Base-by-base conservation (phyloP, 1,140 invertebrate genomes). In the Temnothorax nylanderi region DNA sequence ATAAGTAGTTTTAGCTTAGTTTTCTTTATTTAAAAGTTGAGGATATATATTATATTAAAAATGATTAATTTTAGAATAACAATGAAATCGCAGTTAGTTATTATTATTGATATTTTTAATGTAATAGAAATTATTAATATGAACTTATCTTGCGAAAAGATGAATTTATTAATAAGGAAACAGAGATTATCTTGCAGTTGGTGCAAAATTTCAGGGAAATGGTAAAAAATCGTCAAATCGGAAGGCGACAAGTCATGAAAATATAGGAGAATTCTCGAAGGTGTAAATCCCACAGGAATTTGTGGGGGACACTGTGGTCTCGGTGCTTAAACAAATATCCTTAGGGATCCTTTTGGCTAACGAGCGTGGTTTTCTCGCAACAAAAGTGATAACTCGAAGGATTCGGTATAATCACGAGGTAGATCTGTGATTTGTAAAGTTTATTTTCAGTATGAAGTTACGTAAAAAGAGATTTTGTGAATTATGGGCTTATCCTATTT, bases 311-410 rank as follows among this genome's bases (percentile, higher is more conserved):
- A 44, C 21, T 77, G 74, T 32, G 56, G 75, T 77, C 56, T 77
- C 16, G 18, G 75, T 62, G 75, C 58, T 77, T 64, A 77, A 77
- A 62, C 74, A 77, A 62, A 64, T 78, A 78, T 78, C 60, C 76
- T 65, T 78, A 49, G 58, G 26, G 60, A 78, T 65, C 60, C 41
- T 65, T 78, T 65, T 11, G 76, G 44, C 58, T 65, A 65, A 78
- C 26, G 37, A 47, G 21, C 56, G 41, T 41, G 58, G 37, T 78
- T 78, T 62, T 1, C 10, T 64, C 26, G 41, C 26, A 64, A 32
- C 21, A 62, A 64, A 32, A 21, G 58, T 44, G 49, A 64, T 62
- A 64, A 54, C 60, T 78, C 26, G 41, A 47, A 44, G 32, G 32
- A 21, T 58, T 56, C 18, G 6, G 1, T 74, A n/a, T 37, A 56